Conservation (phyloP, 2,113 vertebrate species). For the Symphodus melops region DNA sequence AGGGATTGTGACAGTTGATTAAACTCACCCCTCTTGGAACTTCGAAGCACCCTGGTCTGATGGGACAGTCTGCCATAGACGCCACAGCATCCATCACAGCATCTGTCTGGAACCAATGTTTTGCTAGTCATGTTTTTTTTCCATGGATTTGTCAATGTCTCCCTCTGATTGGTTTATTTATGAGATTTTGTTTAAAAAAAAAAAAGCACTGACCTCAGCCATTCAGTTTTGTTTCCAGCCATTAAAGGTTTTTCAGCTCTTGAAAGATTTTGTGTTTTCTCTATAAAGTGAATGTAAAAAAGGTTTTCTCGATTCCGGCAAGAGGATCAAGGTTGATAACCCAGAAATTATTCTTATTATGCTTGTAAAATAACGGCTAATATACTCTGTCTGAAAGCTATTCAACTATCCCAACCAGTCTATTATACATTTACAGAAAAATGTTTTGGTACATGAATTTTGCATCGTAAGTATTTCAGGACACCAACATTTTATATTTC, state of each 20-base stretch:
- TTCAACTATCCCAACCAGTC: neutral
- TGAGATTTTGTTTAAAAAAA: slow-evolving; percentile 84
- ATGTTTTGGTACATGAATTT: neutral
- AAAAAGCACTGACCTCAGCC: slow-evolving; percentile 81
- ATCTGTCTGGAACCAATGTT: slow-evolving; percentile 56
- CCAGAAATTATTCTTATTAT: neutral
- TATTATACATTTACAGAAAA: neutral
- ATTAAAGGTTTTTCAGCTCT: slow-evolving; percentile 83
- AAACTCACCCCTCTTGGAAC: slow-evolving; percentile 28
- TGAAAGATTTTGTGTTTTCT: slow-evolving; percentile 34
- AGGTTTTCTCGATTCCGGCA: neutral
- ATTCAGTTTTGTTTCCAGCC: slow-evolving; percentile 82
- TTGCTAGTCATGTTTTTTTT: slow-evolving; percentile 49
- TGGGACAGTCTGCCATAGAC: slow-evolving; percentile 24
- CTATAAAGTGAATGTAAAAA: neutral
- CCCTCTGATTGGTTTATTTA: slow-evolving; percentile 83
- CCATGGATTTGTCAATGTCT: slow-evolving; percentile 65
- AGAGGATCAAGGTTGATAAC: neutral
- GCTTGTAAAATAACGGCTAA: neutral
- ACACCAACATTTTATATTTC: no score
- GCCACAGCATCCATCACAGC: slow-evolving; percentile 26
- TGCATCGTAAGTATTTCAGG: no score
- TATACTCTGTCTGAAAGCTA: neutral
- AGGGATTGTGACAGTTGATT: slow-evolving; percentile 50
- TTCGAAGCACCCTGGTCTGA: slow-evolving; percentile 52